Base-by-base conservation (phyloP, 2,113 vertebrate species). In the Tachysurus vachellii region DNA sequence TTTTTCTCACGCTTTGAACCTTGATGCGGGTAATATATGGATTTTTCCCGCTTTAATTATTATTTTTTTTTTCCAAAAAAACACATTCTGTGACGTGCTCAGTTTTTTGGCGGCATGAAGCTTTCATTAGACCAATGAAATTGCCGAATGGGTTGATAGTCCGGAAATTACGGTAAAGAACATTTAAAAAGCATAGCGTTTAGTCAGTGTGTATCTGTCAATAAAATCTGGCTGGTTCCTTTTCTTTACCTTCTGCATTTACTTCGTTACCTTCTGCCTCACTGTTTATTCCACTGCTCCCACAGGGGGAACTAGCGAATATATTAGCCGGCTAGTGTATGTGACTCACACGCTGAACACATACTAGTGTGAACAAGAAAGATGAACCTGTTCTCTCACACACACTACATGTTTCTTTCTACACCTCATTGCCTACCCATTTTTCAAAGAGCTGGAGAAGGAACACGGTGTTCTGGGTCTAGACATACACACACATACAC, bases 361-460 rank as follows among this genome's bases (percentile, higher is more conserved):
- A 82, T 8, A 59, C 12, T 21, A 23, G 36, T 42, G 28, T 44
- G 57, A 62, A 59, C 57, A 26, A 62, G 36, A 82, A 82, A 44
- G 80, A 80, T 80, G 16, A 62, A 61, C 16, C 10, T 62, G 57
- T 82, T 80, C 17, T 62, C 36, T 82, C 21, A 62, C 80, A 82
- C 80, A 82, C 57, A 19, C 31, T 61, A 82, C 80, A 66, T 16
- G 16, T 64, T 82, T 82, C 42, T 28, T 82, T 64, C 80, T 66
- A 50, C 42, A 64, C 80, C 23, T 82, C 59, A 82, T 64, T 64
- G 42, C 31, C 59, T 66, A 44, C 59, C 42, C 59, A 28, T 82
- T 82, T 82, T 64, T 82, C 59, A 82, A 82, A 64, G 42, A 47
- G 2, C 23, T 28, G 8, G n/a, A 50, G 26, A 3, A 82, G 8